phyloP scores from a whole-genome alignment of 2,888 invertebrate species.

The Pandemis corylana region DNA sequence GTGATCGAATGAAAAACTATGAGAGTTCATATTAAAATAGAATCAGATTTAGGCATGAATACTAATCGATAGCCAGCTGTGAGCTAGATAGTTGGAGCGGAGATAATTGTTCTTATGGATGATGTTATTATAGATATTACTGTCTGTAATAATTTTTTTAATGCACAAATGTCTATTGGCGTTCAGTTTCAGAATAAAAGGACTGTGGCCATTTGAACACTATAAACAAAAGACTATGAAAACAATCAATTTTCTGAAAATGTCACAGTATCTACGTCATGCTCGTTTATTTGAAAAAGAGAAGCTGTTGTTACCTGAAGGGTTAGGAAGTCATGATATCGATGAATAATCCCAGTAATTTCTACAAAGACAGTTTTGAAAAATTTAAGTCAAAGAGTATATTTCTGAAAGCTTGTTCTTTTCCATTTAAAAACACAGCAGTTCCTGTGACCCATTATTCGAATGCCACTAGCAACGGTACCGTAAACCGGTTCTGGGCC shows the following conservation, averaged over 20 bases:
- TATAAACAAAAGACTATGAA: not conserved
- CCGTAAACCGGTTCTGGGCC: conserved; percentile 61
- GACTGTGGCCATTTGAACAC: not conserved
- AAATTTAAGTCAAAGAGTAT: too few species aligned
- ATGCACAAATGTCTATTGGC: not conserved
- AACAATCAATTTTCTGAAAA: too few species aligned
- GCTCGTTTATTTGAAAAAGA: too few species aligned
- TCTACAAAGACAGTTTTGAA: too few species aligned
- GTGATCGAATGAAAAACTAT: conserved; percentile 19
- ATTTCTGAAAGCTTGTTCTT: not conserved
- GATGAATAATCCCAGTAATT: not conserved
- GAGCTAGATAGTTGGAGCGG: conserved; percentile 29
- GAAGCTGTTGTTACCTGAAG: too few species aligned
- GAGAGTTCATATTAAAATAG: not conserved
- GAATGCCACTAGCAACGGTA: conserved; percentile 68
- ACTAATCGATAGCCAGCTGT: conserved; percentile 28
- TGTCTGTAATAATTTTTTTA: conserved; percentile 16
- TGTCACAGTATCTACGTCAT: too few species aligned
- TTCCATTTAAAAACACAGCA: conserved; percentile 45
- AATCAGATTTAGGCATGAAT: conserved; percentile 21
- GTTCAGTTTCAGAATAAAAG: not conserved
- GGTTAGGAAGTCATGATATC: not conserved
- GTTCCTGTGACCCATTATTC: conserved; percentile 67
- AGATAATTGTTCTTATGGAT: conserved; percentile 30
- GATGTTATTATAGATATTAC: conserved; percentile 27